These are phyloP conservation scores for Timandra comae DNA, from an alignment of 2,888 invertebrate species.

Conservation along the genomic window DNA sequence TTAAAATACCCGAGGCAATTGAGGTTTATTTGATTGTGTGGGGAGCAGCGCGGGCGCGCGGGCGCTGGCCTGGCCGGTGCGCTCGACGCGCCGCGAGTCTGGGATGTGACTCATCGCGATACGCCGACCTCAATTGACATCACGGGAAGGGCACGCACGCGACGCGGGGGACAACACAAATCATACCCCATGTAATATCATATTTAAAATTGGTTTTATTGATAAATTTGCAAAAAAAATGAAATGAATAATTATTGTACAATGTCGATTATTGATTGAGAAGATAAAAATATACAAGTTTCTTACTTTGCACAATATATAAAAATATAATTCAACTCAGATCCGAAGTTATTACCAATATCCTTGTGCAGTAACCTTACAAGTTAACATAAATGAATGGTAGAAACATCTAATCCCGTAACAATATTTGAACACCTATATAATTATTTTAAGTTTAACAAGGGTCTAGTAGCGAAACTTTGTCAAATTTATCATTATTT, in stretches of 20 bases:
- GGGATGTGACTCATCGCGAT: constrained; percentile 41
- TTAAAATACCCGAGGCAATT: constrained; percentile 66
- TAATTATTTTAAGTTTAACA: constrained; percentile 68
- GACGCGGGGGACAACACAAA: constrained; percentile 31
- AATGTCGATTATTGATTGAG: constrained; percentile 73
- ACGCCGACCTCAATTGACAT: constrained; percentile 30
- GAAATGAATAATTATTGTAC: constrained; percentile 73
- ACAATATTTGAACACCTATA: constrained; percentile 75
- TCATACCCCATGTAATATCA: constrained; percentile 44
- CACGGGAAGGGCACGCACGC: constrained; percentile 24
- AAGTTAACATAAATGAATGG: constrained; percentile 63
- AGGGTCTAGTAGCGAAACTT: constrained; percentile 70
- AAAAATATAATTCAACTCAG: constrained; percentile 76
- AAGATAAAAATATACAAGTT: constrained; percentile 72
- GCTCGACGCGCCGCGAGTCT: constrained; percentile 32
- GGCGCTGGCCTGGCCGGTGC: no score
- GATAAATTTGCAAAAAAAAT: constrained; percentile 70
- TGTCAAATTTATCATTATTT: constrained; percentile 54
- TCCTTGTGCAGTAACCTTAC: constrained; percentile 74
- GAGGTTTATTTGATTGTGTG: constrained; percentile 49
- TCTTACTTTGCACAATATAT: constrained; percentile 70
- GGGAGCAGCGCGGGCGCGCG: constrained; percentile 30
- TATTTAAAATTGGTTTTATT: constrained; percentile 76
- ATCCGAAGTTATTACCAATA: constrained; percentile 74
- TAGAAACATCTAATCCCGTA: constrained; percentile 72